Base-by-base conservation (phyloP, 64 coral and sea anemone species). In the Montipora foliosa region DNA sequence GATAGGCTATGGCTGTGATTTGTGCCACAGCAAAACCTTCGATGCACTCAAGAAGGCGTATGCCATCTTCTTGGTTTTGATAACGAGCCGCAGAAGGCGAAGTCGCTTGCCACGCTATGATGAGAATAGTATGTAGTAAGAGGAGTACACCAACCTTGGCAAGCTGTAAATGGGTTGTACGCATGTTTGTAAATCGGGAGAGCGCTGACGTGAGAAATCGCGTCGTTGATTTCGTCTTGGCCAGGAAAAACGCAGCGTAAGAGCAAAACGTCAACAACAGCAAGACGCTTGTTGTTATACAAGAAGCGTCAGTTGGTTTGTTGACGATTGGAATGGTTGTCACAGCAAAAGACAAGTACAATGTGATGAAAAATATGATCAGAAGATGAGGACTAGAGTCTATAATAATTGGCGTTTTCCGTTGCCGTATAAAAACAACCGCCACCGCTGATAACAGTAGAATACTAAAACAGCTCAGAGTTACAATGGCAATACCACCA, bases 21-120 rank as follows among this genome's bases (percentile, higher is more conserved):
- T 93, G 83, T 10, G 78, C 44, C 3, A 79, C 79, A 1, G 92
- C 22, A 52, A 93, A 99, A 5, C 49, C 53, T 15, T 91, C 76
- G 17, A 75, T 75, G 6, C 98, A 99, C 49, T 96, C 98, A 16
- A 96, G 80, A 1, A 99, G 67, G 11, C 95, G 98, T 14, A 91
- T 61, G 11, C 78, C 50, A 62, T 96, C 83, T 11, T 87, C 87
- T 19, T 87, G 84, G 52, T 99, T 94, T 61, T 89, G 46, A 76
- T 75, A 96, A 21, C 92, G 81, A 37, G 84, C 79, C 5, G 59
- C 21, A 2, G 98, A 85, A 37, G 87, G 61, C 3, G 51, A 55
- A 0, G 84, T 95, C 14, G 61, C 64, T 19, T 94, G 92, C 92
- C 98, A 93, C 5, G 92, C 77, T 51, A 76, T 88, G 45, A 96